A percentile compares a stretch with the other conserved stretches of the same genome.
These are phyloP conservation scores for Nasonovia ribisnigri DNA, from an alignment of 2,888 invertebrate genomes.

Conservation along the genomic window DNA sequence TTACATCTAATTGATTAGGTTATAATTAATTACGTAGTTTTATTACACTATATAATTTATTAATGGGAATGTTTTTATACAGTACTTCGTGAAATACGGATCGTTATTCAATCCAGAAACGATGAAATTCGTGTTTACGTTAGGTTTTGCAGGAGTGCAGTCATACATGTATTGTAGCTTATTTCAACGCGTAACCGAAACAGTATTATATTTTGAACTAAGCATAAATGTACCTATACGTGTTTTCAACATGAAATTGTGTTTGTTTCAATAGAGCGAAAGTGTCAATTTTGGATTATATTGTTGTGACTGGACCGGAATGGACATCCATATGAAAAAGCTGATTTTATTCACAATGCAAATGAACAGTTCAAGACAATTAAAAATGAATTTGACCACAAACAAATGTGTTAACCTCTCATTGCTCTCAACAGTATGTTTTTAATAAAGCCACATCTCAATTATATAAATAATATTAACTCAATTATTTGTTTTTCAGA, in stretches of 20 bases:
- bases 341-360: background rate
- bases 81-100: background rate
- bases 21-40: too few relatives aligned
- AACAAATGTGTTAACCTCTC: background rate
- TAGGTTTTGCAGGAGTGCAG: background rate
- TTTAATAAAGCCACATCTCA: background rate
- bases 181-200: constrained; percentile 1
- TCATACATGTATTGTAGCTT: background rate
- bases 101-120: background rate
- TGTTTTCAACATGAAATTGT: background rate
- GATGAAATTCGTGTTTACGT: background rate
- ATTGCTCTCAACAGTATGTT: background rate
- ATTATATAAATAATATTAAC: background rate
- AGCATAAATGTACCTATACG: background rate
- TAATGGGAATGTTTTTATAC: background rate
- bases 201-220: background rate
- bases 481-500: background rate
- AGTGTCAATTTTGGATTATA: background rate
- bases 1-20: too few relatives aligned
- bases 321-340: background rate
- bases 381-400: background rate
- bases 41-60: background rate
- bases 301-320: constrained; percentile 7
- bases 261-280: constrained; percentile 15
- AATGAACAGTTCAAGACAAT: background rate